Evolutionary conservation across 2,797 vertebrate species (phyloP), one percentile per base, ranked within the genome.

Genomic region (Poecilia gillii): DNA sequence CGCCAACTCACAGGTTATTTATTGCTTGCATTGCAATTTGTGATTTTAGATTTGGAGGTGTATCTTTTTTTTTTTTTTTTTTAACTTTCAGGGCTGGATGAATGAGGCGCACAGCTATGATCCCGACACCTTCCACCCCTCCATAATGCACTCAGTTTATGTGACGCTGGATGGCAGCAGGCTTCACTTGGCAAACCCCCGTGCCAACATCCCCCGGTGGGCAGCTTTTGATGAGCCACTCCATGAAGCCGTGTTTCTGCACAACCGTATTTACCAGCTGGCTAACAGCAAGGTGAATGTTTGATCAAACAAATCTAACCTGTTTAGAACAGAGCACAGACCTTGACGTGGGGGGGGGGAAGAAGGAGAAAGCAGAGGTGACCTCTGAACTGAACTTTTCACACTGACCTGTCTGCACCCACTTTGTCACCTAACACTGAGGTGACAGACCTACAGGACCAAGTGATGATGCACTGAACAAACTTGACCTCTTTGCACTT

Each of bases 21-120:
- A 55, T 16, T 16, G 20, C 8, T 23, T 41, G 18, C 36, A 68
- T 77, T 23, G 45, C 41, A 55, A 31, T 31, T 41, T 59, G 59
- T 71, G 25, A 9, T 62, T 28, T 33, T 70, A 6, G 23, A 23
- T 72, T 78, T 33, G 51, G 80, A 18, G 28, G 5, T 25, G 0
- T 53, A 2, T 18, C 77, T 3, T 16, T 81, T 76, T 64, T 41
- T 41, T 39, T 6, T 39, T 80, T 76, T 64, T 33, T 33, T 0
- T 33, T 2, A n/a, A 74, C 64, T 79, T 57, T 0, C 88, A 98
- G 97, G 96, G 96, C 62, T 98, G 97, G 97, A 97, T 98, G 97
- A 97, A 97, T 80, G 96, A 97, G 85, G 94, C 96, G 33, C 85
- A 93, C 7, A 55, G 2, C 73, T 98, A 97, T 1, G 94, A 97